Base-by-base conservation (phyloP, 1,140 invertebrate species). In the Drosophila obscura region DNA sequence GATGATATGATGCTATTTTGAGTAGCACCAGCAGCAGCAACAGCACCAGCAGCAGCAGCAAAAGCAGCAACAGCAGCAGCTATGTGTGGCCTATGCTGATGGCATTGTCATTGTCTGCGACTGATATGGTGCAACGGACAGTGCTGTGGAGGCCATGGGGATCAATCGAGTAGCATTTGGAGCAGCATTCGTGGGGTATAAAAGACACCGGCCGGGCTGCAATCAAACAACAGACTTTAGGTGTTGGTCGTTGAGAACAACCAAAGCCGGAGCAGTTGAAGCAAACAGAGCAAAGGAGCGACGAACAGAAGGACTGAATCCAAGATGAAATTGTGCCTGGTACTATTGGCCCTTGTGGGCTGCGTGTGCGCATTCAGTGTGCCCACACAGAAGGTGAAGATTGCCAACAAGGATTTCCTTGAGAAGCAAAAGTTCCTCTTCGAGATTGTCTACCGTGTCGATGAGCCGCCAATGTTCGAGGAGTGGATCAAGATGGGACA, bases 381-480 rank as follows among this genome's bases (percentile, higher is more conserved):
- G 58, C 78, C 72, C 61, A 66, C 62, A 1, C 35, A 62, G 8
- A 69, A 73, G 15, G 73, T 82, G 48, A 85, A 77, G 57, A 58
- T 75, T 7, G 87, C 80, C 26, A 73, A 85, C 55, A 58, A 74
- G 31, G 68, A 59, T 7, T 88, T 74, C 43, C 75, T 95, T 56
- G 80, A 92, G 8, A 94, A 93, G 60, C 95, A 96, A 92, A 93
- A 93, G 45, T 92, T 93, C 26, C 92, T 95, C 11, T 92, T 95
- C 43, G 93, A 94, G 56, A 92, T 96, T n/a, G 91, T 95, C 24
- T 93, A 94, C 57, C 94, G 95, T 68, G 92, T 95, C 3, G 93
- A 93, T 74, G 76, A 82, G 53, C 80, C 83, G 0, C 48, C 88
- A 4, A 66, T 77, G 71, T 90, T 88, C 68, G 83, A 84, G 55